Percentiles rank a stretch among this genome's conserved stretches.
phyloP scores from a whole-genome alignment of 2,797 vertebrate genomes.

The Tinamus major region DNA sequence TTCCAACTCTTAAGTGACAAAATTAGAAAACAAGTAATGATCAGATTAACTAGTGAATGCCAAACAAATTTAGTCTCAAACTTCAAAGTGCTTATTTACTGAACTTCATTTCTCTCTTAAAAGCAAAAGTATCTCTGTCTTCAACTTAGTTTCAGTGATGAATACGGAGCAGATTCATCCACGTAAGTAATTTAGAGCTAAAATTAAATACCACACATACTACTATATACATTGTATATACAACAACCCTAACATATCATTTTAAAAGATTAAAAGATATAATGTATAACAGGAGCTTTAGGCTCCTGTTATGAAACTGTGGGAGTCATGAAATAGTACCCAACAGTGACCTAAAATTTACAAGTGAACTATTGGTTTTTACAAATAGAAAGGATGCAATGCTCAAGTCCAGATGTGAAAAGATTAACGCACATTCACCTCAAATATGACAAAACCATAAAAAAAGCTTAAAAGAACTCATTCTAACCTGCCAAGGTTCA shows the following conservation, averaged over 20 bases:
- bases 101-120: neutral
- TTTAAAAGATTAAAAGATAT: neutral
- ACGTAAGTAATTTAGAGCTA: neutral
- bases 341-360: neutral
- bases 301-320: neutral
- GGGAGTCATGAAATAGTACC: neutral
- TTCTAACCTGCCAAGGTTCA: conserved; percentile 55
- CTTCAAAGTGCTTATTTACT: neutral
- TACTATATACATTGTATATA: neutral
- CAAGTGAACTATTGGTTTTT: neutral
- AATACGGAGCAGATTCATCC: neutral
- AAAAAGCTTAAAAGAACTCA: neutral
- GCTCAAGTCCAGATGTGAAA: neutral
- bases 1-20: neutral
- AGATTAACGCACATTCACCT: neutral
- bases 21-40: neutral
- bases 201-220: neutral
- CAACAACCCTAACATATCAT: neutral
- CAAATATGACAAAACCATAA: neutral
- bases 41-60: neutral
- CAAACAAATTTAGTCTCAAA: neutral
- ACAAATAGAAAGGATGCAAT: neutral
- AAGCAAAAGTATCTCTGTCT: neutral
- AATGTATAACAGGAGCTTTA: neutral
- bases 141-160: neutral